phyloP scores from a whole-genome alignment of 2,888 invertebrate genomes.

The Galeruca laticollis region DNA sequence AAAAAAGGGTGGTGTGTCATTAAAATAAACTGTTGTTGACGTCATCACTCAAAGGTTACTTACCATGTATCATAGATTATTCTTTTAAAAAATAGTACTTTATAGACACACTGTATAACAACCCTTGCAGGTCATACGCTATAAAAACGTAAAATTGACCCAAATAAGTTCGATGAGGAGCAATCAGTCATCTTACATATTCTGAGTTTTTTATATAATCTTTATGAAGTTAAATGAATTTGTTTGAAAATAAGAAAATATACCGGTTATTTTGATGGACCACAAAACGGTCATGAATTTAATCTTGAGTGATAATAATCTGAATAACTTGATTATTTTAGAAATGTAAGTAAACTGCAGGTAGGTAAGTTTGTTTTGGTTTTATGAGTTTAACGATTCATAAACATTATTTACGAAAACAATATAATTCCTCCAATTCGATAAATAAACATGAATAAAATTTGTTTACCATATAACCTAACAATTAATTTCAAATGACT shows the following conservation, averaged over 20 bases:
- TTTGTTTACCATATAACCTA: background rate
- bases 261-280: background rate
- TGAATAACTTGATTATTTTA: background rate
- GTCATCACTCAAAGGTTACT: too few relatives aligned
- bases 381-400: background rate
- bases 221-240: background rate
- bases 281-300: background rate
- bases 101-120: too few relatives aligned
- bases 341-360: background rate
- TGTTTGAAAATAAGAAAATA: background rate
- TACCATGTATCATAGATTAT: too few relatives aligned
- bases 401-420: background rate
- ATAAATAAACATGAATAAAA: background rate
- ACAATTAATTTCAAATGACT: background rate
- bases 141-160: too few relatives aligned
- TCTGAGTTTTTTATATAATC: too few relatives aligned
- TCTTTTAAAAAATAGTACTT: too few relatives aligned
- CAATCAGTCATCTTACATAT: too few relatives aligned
- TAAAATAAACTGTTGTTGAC: too few relatives aligned
- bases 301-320: background rate
- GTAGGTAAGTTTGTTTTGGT: background rate
- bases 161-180: too few relatives aligned
- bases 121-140: too few relatives aligned
- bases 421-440: too few relatives aligned
- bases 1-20: too few relatives aligned